A percentile compares a stretch with the other conserved stretches of the same genome.
Conservation (phyloP, 2,797 vertebrate genomes). For the Anguilla pacifica region DNA sequence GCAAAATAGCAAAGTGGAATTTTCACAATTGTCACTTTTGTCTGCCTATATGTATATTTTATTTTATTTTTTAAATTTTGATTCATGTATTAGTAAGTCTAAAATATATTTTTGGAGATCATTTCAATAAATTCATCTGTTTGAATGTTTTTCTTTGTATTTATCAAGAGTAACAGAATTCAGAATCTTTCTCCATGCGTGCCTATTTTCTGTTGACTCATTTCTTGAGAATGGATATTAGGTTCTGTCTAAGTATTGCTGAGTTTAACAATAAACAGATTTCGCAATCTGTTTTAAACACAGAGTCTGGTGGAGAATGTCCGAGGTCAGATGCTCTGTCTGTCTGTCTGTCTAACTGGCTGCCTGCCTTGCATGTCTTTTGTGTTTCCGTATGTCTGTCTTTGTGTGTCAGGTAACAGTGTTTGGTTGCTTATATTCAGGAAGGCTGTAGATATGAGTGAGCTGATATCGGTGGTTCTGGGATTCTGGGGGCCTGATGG, state of each 20-base stretch:
- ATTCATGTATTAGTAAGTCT: not conserved
- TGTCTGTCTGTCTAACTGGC: not conserved
- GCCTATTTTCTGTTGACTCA: constrained; percentile 23
- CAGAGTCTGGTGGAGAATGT: constrained; percentile 5
- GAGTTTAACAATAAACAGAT: constrained; percentile 5
- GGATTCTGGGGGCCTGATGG: not conserved
- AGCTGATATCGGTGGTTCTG: not conserved
- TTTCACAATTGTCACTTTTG: not conserved
- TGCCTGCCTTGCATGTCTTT: not conserved
- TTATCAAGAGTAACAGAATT: not conserved
- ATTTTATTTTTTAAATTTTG: no score
- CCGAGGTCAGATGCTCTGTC: not conserved
- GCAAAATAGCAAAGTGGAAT: not conserved
- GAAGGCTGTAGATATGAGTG: not conserved
- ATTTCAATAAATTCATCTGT: not conserved
- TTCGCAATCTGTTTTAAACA: constrained; percentile 9
- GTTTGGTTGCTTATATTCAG: not conserved
- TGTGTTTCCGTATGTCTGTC: not conserved
- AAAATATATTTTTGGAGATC: not conserved
- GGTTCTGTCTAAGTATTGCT: not conserved
- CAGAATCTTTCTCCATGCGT: not conserved
- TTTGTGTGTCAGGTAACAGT: not conserved
- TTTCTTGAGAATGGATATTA: not conserved
- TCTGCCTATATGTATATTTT: not conserved
- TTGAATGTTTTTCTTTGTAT: not conserved